Percentiles rank a stretch among this genome's conserved stretches.
Conservation (phyloP, 2,888 invertebrate species). For the Acanthosepion pharaonis region DNA sequence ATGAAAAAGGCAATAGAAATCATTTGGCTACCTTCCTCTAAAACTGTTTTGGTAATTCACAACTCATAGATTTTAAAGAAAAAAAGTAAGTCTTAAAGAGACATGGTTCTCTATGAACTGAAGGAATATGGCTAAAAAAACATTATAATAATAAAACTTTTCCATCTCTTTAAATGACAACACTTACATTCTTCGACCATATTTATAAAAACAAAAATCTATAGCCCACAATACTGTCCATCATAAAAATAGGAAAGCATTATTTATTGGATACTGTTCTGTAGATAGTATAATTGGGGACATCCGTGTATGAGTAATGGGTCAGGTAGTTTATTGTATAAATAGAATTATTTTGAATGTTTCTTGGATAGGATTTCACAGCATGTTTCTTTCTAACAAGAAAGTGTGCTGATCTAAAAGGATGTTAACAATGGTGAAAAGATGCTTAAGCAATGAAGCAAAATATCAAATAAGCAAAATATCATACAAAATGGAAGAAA, state of each 20-base stretch:
- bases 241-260: neutral
- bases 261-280: neutral
- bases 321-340: neutral
- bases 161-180: neutral
- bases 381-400: slow-evolving; percentile 7
- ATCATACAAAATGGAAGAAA: slow-evolving; percentile 24
- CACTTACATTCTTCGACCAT: no score
- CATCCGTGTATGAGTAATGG: neutral
- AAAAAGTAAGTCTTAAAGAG: no score
- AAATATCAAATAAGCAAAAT: neutral
- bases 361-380: neutral
- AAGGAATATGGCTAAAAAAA: no score
- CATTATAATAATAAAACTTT: neutral
- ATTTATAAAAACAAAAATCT: neutral
- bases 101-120: no score
- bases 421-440: neutral
- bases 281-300: neutral
- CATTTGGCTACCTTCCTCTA: no score
- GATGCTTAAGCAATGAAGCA: neutral
- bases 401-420: neutral
- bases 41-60: no score
- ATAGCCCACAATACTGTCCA: neutral
- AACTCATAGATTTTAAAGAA: no score
- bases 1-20: no score
- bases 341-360: neutral